A percentile compares a stretch with the other conserved stretches of the same genome.
Evolutionary conservation across 2,113 vertebrate genomes (phyloP).

Genomic region (human (Homo sapiens)): DNA sequence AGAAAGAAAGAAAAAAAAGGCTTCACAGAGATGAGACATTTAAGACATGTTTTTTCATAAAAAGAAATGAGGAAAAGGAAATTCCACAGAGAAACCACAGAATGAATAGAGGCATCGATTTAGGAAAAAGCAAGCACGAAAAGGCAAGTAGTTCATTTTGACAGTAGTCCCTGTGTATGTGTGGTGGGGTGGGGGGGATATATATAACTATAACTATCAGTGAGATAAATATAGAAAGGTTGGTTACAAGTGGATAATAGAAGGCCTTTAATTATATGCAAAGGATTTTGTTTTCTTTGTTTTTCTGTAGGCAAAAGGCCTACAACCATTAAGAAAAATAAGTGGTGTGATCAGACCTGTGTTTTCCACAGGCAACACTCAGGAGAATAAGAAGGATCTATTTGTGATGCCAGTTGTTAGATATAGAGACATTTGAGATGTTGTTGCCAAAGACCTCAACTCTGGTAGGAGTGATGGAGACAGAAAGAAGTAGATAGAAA

Average conservation of each 20-base stretch:
- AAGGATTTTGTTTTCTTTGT: not conserved
- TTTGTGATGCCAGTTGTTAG: not conserved
- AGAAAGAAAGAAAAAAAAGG: not conserved
- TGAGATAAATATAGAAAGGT: not conserved
- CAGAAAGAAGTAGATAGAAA: not conserved
- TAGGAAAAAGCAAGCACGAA: conserved; percentile 16
- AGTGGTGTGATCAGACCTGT: not conserved
- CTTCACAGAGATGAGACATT: not conserved
- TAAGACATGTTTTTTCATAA: not conserved
- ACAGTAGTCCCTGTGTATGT: not conserved
- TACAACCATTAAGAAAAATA: not conserved
- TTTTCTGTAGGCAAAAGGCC: not conserved
- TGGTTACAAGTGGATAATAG: not conserved
- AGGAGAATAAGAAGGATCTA: not conserved
- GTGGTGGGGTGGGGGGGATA: too few species aligned
- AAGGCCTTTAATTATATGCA: not conserved
- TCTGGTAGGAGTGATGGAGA: not conserved
- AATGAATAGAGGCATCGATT: not conserved
- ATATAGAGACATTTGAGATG: not conserved
- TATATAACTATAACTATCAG: not conserved
- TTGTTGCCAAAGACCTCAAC: not conserved
- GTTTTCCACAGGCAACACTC: not conserved
- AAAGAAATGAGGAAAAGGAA: not conserved
- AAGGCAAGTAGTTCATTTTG: not conserved
- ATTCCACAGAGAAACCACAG: not conserved